Conservation (phyloP, 2,797 vertebrate genomes). For the Smutsia gigantea region DNA sequence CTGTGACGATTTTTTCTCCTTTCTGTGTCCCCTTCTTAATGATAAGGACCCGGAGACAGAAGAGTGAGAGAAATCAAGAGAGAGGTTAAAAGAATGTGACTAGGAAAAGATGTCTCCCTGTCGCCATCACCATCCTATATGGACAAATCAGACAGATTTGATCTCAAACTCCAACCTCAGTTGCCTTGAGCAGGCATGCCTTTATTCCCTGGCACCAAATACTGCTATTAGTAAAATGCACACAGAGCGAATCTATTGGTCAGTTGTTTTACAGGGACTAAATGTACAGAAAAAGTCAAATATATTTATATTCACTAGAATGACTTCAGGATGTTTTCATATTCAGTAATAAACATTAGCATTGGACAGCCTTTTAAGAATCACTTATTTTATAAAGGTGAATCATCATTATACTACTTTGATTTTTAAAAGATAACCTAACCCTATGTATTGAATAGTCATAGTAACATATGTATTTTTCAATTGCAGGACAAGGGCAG, state of each 20-base stretch:
- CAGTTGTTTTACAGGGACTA: background rate
- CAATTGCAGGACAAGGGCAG: background rate
- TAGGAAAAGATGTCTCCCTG: background rate
- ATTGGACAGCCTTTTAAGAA: background rate
- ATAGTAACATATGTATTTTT: background rate
- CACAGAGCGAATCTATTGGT: background rate
- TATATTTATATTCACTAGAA: background rate
- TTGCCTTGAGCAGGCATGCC: background rate
- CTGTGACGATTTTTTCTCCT: background rate
- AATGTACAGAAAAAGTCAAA: background rate
- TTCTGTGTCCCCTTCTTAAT: conserved; percentile 56
- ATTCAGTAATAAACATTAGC: background rate
- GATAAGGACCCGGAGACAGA: conserved; percentile 34
- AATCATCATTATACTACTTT: background rate
- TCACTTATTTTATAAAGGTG: too few species aligned
- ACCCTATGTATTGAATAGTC: background rate
- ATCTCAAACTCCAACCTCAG: conserved; percentile 1
- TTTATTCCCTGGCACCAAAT: background rate
- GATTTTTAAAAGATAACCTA: conserved; percentile 17
- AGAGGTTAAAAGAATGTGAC: background rate
- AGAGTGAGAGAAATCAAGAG: background rate
- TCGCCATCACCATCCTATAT: background rate
- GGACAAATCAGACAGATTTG: background rate
- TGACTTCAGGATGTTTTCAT: background rate
- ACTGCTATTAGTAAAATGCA: background rate